phyloP scores from a whole-genome alignment of 2,888 invertebrate species.

The Platycheirus rosarum region DNA sequence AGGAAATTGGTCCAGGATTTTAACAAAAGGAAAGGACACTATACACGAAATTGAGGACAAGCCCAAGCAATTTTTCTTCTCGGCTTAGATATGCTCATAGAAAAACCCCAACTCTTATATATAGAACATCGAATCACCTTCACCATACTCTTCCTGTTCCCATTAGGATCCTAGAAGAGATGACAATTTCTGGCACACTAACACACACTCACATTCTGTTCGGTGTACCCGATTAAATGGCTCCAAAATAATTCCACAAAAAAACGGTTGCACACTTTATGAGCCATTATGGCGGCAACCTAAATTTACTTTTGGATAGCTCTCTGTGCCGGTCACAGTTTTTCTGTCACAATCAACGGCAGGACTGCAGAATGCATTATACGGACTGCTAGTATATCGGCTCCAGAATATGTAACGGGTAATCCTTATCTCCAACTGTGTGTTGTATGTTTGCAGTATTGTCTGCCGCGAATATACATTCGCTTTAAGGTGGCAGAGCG shows the following conservation, averaged over 20 bases:
- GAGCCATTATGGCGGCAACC: slow-evolving; percentile 80
- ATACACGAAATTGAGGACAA: slow-evolving; percentile 53
- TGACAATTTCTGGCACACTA: slow-evolving; percentile 37
- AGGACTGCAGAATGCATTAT: neutral
- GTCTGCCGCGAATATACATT: slow-evolving; percentile 50
- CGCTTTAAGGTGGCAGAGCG: slow-evolving; percentile 50
- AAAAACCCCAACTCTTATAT: slow-evolving; percentile 1
- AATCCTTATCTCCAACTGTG: slow-evolving; percentile 35
- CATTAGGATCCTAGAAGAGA: slow-evolving; percentile 26
- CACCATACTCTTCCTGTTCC: slow-evolving; percentile 12
- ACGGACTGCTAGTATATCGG: neutral
- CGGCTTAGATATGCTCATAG: slow-evolving; percentile 49
- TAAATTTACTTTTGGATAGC: slow-evolving; percentile 71
- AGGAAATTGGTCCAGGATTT: slow-evolving; percentile 40
- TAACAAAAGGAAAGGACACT: slow-evolving; percentile 22
- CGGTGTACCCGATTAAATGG: slow-evolving; percentile 38
- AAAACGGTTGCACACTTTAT: slow-evolving; percentile 78
- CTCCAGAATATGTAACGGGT: slow-evolving; percentile 22
- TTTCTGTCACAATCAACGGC: slow-evolving; percentile 29
- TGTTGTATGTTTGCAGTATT: slow-evolving; percentile 32
- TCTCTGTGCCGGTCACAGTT: slow-evolving; percentile 43
- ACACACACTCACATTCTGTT: neutral
- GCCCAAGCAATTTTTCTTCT: slow-evolving; percentile 55
- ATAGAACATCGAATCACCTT: neutral
- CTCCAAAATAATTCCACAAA: slow-evolving; percentile 55